A percentile compares a stretch with the other conserved stretches of the same genome.
Conservation (phyloP, 2,888 invertebrate genomes). For the Meganola albula region DNA sequence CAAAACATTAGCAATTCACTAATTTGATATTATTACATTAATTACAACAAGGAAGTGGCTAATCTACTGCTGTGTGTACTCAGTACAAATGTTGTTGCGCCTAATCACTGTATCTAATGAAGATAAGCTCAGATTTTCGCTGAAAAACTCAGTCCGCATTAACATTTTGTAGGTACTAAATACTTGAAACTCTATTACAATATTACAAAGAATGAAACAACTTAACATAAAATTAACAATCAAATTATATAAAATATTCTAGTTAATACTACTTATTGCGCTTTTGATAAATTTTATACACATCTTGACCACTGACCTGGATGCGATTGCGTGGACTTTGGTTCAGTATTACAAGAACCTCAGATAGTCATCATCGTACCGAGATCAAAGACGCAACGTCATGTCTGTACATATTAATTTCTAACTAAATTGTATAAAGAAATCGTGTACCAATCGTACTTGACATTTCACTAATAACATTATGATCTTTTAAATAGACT, state of each 20-base stretch:
- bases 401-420: slow-evolving; percentile 35
- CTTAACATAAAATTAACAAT: slow-evolving; percentile 12
- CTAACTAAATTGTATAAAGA: slow-evolving; percentile 20
- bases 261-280: no score
- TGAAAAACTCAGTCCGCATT: slow-evolving; percentile 10
- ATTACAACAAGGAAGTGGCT: no score
- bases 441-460: slow-evolving; percentile 48
- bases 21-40: no score
- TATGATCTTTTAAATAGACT: slow-evolving; percentile 30
- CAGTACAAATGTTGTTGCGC: slow-evolving; percentile 16
- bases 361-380: slow-evolving; percentile 31
- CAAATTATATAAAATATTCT: slow-evolving; percentile 20
- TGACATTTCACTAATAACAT: slow-evolving; percentile 47
- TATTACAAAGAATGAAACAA: no score
- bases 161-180: no score
- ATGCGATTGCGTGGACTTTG: slow-evolving; percentile 33
- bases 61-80: no score
- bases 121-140: slow-evolving; percentile 21
- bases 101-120: slow-evolving; percentile 18
- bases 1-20: no score
- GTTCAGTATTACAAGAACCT: slow-evolving; percentile 20
- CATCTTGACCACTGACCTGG: slow-evolving; percentile 32
- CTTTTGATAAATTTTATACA: slow-evolving; percentile 22
- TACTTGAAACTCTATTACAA: no score
- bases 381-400: slow-evolving; percentile 34